Conservation (phyloP, 2,888 invertebrate species). For the Phyllotreta cruciferae region DNA sequence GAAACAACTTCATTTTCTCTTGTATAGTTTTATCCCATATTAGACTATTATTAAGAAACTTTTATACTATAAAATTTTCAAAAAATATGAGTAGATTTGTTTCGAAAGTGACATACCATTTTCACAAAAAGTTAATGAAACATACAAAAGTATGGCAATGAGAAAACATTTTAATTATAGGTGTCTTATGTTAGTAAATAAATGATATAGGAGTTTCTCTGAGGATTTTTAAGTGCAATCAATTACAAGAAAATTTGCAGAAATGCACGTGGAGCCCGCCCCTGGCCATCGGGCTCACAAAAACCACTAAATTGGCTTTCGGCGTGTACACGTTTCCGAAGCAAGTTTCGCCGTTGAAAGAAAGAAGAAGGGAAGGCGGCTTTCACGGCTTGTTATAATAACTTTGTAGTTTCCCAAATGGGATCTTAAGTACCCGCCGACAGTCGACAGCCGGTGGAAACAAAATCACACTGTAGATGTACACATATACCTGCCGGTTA, state of each 20-base stretch:
- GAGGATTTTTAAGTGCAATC: too few species aligned
- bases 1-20: too few species aligned
- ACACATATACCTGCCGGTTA: constrained; percentile 43
- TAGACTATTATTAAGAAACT: too few species aligned
- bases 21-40: too few species aligned
- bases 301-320: constrained; percentile 39
- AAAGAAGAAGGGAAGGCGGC: constrained; percentile 41
- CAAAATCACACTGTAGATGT: constrained; percentile 41
- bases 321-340: constrained; percentile 35
- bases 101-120: too few species aligned
- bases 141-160: too few species aligned
- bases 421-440: constrained; percentile 57
- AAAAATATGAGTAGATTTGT: too few species aligned
- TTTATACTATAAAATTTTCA: too few species aligned
- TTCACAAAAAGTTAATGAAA: too few species aligned
- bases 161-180: too few species aligned
- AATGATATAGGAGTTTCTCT: too few species aligned
- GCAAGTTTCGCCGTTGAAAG: constrained; percentile 33
- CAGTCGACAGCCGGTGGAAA: constrained; percentile 54
- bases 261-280: constrained; percentile 23
- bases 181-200: too few species aligned
- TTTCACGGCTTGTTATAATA: constrained; percentile 53
- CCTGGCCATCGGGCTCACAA: constrained; percentile 29
- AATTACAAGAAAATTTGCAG: neutral
- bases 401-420: constrained; percentile 55